Evolutionary conservation across 2,113 vertebrate genomes (phyloP), one percentile per base, ranked within the genome.

Genomic region (Mirza zaza): DNA sequence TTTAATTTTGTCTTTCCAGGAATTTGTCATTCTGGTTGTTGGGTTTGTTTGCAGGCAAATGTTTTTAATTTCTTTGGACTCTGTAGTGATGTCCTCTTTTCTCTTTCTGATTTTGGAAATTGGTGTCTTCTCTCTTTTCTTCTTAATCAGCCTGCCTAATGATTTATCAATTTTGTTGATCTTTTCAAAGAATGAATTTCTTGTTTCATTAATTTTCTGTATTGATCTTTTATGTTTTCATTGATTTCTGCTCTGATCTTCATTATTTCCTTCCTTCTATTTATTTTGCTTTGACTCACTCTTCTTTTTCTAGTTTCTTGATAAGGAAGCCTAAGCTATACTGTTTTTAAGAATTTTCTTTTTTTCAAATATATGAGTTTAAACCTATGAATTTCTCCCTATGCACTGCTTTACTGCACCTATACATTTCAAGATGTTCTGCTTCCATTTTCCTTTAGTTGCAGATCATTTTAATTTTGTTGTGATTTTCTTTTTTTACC

Each of bases 371-470:
- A 14, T 29, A 75, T 23, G 39, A 82, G 8, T 21, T 59, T 50
- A 71, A 84, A 50, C 36, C 57, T 76, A 25, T 45, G 67, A n/a
- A 75, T 76, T 57, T 65, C 18, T 12, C 57, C 63, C 8, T 23
- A 76, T 29, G 10, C 15, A 67, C 48, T 57, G 21, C 1, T 80
- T 61, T 68, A 32, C n/a, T 29, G 17, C 8, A 32, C 48, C 48
- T 90, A 21, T 83, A 84, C 65, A 48, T 55, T 68, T 45, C 57
- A 18, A 36, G 73, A 82, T 21, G 45, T 50, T 29, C 21, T 95
- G 21, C 45, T 95, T 55, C 48, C 71, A 34, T 61, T 95, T 95
- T 85, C 67, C 67, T 89, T 89, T 39, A 68, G 39, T 57, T 83
- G 21, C 14, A 85, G 18, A 61, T 63, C 29, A 86, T 48, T 84